Evolutionary conservation across 2,888 invertebrate species (phyloP), one percentile per base, ranked within the genome.

Genomic region (Meteorus cinctellus): DNA sequence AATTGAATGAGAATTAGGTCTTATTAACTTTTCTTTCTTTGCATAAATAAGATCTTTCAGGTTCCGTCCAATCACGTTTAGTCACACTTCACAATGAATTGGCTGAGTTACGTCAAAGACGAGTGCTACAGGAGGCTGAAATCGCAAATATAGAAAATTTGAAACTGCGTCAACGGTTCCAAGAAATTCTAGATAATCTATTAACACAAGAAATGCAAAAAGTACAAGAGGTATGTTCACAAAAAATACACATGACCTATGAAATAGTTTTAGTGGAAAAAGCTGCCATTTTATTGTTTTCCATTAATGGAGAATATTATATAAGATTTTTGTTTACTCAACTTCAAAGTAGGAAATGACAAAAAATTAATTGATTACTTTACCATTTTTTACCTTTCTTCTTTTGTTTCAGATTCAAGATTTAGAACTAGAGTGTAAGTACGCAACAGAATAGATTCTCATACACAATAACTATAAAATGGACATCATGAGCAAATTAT

Each of bases 71-170:
- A 81, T 88, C 91, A 0, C 93, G 95, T 81, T 92, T 97, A 81
- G 93, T 93, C 73, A 94, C 95, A 81, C 88, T 97, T 2, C 93
- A 94, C 72, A 90, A 93, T 14, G 96, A 97, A 87, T 90, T 97
- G 67, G 93, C 93, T 19, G 95, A 96, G 80, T 89, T 97, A 19
- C 94, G 94, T 83, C 92, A 93, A 55, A 92, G 95, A 69, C 91
- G 95, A 77, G 92, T 94, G 74, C 94, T 95, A 83, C 96, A 96
- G 80, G 96, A 97, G 84, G 92, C 93, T 80, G 96, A 97, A 89
- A 94, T 97, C 78, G 93, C 95, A 29, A 95, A 94, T 65, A 96
- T 97, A 87, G 96, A 97, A 86, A 97, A 97, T 88, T 91, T 94
- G 79, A 95, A 96, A 14, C 89, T 97, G 16, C 91, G 95, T 67